Base-by-base conservation (phyloP, 2,888 invertebrate species). In the Phrixothrix hirtus region DNA sequence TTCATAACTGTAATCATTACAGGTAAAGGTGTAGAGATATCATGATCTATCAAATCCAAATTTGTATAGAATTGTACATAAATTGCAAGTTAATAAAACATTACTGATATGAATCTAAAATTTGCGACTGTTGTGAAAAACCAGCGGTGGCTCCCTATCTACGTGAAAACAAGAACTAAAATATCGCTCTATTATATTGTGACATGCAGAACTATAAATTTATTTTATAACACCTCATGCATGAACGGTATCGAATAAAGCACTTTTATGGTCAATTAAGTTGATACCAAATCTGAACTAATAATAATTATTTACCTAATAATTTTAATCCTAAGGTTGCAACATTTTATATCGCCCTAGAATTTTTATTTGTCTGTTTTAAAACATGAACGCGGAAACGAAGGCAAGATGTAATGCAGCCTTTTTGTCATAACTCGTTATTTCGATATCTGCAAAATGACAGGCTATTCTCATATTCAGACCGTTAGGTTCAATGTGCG, bases 381-480 rank as follows among this genome's bases (percentile, higher is more conserved):
- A 42, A 32, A 39, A 35, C 17, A 42, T 5, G 30, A 48, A 41
- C 25, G n/a, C n/a, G 32, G 14, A 36, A 26, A 26, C 26, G 15
- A 26, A 36, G 34, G 14, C 25, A 16, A 27, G 35, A 25, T 26
- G 16, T 37, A 11, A 38, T 37, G 21, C 16, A 13, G 31, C 39
- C 29, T 38, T 46, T 47, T 53, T 53, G 48, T 42, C 53, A 38
- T 48, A 53, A 53, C 48, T 47, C 47, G 48, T 47, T 43, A 53
- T 53, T 53, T 53, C 48, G 48, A 44, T 53, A 53, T 53, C 53
- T 48, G 38, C 41, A 53, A 53, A 48, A 53, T 43, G 47, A 47
- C 53, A 48, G 48, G 43, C 48, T 43, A 53, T 53, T 53, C 46
- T 53, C 47, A 46, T 53, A 53, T 53, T 53, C 53, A 52, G 46